Base-by-base conservation (phyloP, 2,113 vertebrate genomes). In the Crocuta crocuta region DNA sequence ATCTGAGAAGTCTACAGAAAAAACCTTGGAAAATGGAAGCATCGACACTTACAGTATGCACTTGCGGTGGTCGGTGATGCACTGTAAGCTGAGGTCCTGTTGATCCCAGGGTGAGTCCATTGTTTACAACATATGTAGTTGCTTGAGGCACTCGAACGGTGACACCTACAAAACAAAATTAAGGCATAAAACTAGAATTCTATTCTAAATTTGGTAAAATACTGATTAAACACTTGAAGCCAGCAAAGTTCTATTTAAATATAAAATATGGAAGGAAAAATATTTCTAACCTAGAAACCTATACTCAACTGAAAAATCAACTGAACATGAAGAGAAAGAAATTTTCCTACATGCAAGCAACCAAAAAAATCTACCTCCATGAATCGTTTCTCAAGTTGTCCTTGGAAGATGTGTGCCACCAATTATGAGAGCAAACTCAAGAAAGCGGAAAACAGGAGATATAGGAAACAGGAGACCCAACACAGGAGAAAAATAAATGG, bases 1-100 rank as follows among this genome's bases (percentile, higher is more conserved):
- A 68, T 35, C 10, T 58, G 45, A 70, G 16, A 88, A 48, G 16
- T 28, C 39, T 50, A 48, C 4, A 65, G 63, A 0, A 45, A 53
- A 85, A 26, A 61, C 33, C n/a, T 74, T 84, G n/a, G 12, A 31
- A 83, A 79, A 85, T 63, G 1, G 65, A 74, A 91, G 19, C 43
- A 45, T 4, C 19, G 63, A 35, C 92, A 98, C 98, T 98, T 94
- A 99, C 99, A 61, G 98, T 33, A 70, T 99, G 98, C 65, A 98
- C 98, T 98, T 98, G 99, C 2, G 99, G 98, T 8, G 99, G 99
- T 68, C 99, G 99, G 83, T 99, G 99, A 94, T 99, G 99, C 88
- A 99, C 99, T 5, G 99, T 99, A 90, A 99, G 99, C 97, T 99
- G 99, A 96, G 99, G 99, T 33, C 99, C 98, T 85, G 98, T 92